Base-by-base conservation (phyloP, 2,888 invertebrate genomes). In the Nomada flava region DNA sequence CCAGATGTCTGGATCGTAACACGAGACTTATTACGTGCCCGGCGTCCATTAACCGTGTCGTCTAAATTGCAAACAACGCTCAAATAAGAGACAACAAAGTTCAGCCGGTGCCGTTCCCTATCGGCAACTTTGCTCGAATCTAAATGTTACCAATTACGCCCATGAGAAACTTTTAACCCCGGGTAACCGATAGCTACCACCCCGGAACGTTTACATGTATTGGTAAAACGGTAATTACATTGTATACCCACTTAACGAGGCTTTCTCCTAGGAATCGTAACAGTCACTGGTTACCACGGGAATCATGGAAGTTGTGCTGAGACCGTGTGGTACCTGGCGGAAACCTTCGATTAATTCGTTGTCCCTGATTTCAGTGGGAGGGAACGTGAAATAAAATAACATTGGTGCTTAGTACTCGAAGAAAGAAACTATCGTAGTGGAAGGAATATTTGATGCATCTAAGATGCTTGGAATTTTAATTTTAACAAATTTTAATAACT, bases 91-190 rank as follows among this genome's bases (percentile, higher is more conserved):
- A 83, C 82, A 70, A 84, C 23, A 86, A 72, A 82, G 72, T 69
- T 55, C 11, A 11, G 7, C 29, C 13, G 10, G 50, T 50, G 23
- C 9, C 70, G 20, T 50, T 42, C 36, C 36, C 64, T 67, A 79
- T 82, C 87, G 84, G 85, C 84, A 88, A 87, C 79, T 87, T 89
- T 77, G 72, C 53, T 71, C 57, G 77, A 79, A 89, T 84, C 88
- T 86, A 89, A 90, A 89, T 87, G 86, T 83, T 80, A 82, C 85
- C 86, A 90, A 90, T 90, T 90, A 90, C 83, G n/a, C 65, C 18
- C 11, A 23, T 11, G 73, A 71, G 26, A 62, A 86, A 84, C 76
- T 84, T 86, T 86, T 76, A 79, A 86, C 65, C 69, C 73, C 50
- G 76, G 62, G 59, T 73, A 64, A 64, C 76, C 70, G 53, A 79